These are phyloP conservation scores for Cephus sareptanus DNA, from an alignment of 2,888 invertebrate species.

Conservation along the genomic window DNA sequence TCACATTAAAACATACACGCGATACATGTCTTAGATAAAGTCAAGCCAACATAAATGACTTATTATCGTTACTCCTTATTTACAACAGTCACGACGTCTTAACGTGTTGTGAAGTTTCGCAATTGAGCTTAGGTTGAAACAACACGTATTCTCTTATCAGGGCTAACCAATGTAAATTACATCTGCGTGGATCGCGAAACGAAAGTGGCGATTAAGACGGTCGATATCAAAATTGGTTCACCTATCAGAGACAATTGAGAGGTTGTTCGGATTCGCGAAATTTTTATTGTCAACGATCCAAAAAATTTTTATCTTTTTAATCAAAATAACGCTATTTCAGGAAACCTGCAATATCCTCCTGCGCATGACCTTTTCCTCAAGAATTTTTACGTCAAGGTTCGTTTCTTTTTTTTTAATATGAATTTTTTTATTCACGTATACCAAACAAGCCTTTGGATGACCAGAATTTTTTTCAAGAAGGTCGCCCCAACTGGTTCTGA, in stretches of 20 bases:
- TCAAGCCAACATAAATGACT: constrained; percentile 28
- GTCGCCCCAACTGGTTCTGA: background rate
- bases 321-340: background rate
- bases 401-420: background rate
- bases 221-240: background rate
- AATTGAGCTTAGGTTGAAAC: background rate
- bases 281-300: background rate
- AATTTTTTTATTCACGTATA: background rate
- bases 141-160: background rate
- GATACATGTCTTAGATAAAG: constrained; percentile 22
- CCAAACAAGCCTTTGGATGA: background rate
- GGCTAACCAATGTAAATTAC: background rate
- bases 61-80: constrained; percentile 30
- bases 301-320: background rate
- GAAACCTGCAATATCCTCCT: background rate
- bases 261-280: background rate
- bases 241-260: background rate
- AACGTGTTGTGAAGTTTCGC: background rate
- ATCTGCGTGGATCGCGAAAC: background rate
- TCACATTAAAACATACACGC: background rate
- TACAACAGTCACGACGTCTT: background rate
- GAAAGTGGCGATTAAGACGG: background rate
- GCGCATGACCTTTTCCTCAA: background rate
- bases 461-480: background rate
- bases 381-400: background rate